Percentiles rank a stretch among this genome's conserved stretches.
Evolutionary conservation across 2,797 vertebrate genomes (phyloP).

Genomic region (Merluccius polli): DNA sequence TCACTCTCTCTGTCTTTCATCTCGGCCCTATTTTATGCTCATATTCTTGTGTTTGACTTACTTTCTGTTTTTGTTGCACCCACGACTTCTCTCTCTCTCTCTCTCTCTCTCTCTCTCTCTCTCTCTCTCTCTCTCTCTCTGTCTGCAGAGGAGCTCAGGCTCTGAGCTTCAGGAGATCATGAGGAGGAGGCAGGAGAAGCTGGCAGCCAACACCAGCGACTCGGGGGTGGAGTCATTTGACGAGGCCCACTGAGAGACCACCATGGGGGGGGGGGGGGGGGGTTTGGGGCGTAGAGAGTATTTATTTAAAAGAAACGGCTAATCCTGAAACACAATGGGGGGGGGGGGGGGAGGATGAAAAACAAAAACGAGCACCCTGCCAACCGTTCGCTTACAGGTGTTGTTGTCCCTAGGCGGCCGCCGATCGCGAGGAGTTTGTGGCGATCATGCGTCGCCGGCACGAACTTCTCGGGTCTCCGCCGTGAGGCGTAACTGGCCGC

Average conservation of each 20-base stretch:
- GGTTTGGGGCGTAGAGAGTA: background rate
- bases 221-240: constrained; percentile 96
- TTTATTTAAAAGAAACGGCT: background rate
- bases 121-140: constrained; percentile 22
- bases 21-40: background rate
- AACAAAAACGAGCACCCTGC: background rate
- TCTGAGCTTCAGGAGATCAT: constrained; percentile 95
- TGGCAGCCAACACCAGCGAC: constrained; percentile 82
- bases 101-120: constrained; percentile 43
- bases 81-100: constrained; percentile 7
- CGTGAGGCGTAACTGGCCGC: constrained; percentile 34
- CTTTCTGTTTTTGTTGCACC: background rate
- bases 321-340: background rate
- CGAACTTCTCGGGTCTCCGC: constrained; percentile 63
- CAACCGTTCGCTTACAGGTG: constrained; percentile 23
- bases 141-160: constrained; percentile 74
- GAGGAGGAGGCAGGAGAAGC: constrained; percentile 92
- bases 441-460: constrained; percentile 71
- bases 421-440: constrained; percentile 56
- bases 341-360: background rate
- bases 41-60: background rate
- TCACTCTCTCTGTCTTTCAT: background rate
- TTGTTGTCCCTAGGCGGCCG: constrained; percentile 61
- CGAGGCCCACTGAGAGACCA: constrained; percentile 79
- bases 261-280: background rate